phyloP scores from a whole-genome alignment of 1,140 invertebrate species.

The Papilio machaon region DNA sequence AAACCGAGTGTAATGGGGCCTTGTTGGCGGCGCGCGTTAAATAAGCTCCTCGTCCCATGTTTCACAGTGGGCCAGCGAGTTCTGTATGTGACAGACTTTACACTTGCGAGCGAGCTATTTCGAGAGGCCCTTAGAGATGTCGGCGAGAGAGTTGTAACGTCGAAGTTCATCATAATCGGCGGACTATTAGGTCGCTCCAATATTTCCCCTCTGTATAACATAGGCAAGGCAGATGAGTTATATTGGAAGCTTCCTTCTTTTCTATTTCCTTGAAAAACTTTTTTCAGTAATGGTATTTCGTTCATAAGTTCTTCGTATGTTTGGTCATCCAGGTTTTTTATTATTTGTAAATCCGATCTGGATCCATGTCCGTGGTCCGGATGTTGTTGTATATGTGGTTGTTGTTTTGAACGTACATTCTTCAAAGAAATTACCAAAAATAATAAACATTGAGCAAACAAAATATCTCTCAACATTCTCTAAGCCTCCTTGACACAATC shows the following conservation, averaged over 20 bases:
- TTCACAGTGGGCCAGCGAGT: constrained; percentile 9
- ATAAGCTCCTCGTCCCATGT: not conserved
- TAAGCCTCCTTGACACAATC: not conserved
- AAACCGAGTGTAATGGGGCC: not conserved
- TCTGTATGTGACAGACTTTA: not conserved
- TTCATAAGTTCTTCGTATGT: constrained; percentile 22
- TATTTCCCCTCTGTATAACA: constrained; percentile 2
- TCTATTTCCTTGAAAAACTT: constrained; percentile 26
- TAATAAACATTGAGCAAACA: constrained; percentile 20
- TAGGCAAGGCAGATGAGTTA: constrained; percentile 14
- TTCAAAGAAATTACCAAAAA: not conserved
- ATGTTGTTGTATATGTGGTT: not conserved
- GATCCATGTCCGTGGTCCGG: not conserved
- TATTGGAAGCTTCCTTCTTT: constrained; percentile 9
- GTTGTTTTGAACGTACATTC: not conserved
- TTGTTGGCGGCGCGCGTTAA: not conserved
- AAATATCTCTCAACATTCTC: constrained; percentile 1
- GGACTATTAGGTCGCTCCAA: not conserved
- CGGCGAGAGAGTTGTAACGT: not conserved
- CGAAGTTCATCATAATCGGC: not conserved
- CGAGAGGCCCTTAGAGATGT: not conserved
- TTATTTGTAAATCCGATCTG: not conserved
- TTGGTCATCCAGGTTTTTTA: constrained; percentile 30
- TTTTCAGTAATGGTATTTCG: constrained; percentile 19
- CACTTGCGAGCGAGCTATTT: not conserved